Evolutionary conservation across 92 coral and sea anemone species (phyloP).

Genomic region (Blastomussa wellsi): DNA sequence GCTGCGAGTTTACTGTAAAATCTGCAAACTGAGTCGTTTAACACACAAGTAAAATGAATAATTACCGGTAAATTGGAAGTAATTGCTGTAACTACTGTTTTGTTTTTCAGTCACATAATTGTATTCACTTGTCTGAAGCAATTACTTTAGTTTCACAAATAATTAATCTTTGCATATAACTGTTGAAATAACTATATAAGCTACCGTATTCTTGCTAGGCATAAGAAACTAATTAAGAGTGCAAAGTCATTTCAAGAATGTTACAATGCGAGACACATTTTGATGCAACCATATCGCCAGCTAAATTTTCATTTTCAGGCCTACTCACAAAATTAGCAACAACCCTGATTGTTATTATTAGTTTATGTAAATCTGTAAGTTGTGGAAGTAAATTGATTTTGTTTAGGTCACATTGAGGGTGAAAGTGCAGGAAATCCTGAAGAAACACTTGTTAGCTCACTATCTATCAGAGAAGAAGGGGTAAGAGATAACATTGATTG

Average conservation of each 20-base stretch:
- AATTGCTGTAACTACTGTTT: neutral
- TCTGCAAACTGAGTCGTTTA: neutral
- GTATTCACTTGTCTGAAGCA: neutral
- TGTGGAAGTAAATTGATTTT: neutral
- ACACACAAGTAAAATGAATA: neutral
- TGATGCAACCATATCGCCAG: too few species aligned
- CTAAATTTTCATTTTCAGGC: too few species aligned
- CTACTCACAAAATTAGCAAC: too few species aligned
- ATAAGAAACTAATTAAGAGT: neutral
- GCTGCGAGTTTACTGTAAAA: neutral
- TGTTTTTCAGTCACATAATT: neutral
- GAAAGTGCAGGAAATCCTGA: constrained; percentile 37
- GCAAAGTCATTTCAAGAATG: neutral
- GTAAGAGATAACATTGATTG: neutral
- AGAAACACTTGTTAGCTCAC: constrained; percentile 37
- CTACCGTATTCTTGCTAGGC: too few species aligned
- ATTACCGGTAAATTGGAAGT: neutral
- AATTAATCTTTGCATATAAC: too few species aligned
- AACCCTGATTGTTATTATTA: too few species aligned
- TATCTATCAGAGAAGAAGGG: constrained; percentile 50
- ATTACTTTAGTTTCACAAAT: too few species aligned
- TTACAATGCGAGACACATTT: neutral
- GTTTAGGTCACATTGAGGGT: constrained; percentile 34
- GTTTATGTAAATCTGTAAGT: neutral
- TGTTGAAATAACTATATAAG: too few species aligned